phyloP scores from a whole-genome alignment of 2,113 vertebrate species.

The Echinops telfairi region DNA sequence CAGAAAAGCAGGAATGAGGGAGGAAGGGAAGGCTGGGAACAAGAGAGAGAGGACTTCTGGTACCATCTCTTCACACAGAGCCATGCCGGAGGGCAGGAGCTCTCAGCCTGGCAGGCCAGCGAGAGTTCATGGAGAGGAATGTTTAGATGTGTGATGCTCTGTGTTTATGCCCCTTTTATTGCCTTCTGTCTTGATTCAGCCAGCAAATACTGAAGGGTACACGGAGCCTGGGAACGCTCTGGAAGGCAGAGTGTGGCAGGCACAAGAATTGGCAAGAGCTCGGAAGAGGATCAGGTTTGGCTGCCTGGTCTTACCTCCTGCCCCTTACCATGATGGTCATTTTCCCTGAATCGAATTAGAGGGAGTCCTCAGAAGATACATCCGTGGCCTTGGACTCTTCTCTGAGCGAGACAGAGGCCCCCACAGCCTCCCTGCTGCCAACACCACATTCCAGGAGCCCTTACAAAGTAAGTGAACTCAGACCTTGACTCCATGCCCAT shows the following conservation, averaged over 20 bases:
- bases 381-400: not conserved
- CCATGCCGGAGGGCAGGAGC: too few species aligned
- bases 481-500: not conserved
- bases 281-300: not conserved
- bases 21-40: not conserved
- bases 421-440: too few species aligned
- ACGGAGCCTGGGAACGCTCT: not conserved
- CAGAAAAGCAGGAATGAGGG: not conserved
- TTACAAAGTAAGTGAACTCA: not conserved
- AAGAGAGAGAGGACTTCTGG: not conserved
- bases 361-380: not conserved
- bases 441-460: not conserved
- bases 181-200: not conserved
- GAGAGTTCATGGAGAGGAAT: not conserved
- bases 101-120: not conserved
- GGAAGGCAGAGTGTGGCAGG: not conserved
- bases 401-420: not conserved
- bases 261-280: not conserved
- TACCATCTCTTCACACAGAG: not conserved
- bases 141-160: not conserved
- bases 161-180: not conserved
- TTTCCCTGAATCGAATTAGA: not conserved
- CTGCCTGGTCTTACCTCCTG: not conserved
- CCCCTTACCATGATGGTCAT: not conserved
- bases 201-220: not conserved